phyloP scores from a whole-genome alignment of 2,888 invertebrate species.

The Tortricodes alternella region DNA sequence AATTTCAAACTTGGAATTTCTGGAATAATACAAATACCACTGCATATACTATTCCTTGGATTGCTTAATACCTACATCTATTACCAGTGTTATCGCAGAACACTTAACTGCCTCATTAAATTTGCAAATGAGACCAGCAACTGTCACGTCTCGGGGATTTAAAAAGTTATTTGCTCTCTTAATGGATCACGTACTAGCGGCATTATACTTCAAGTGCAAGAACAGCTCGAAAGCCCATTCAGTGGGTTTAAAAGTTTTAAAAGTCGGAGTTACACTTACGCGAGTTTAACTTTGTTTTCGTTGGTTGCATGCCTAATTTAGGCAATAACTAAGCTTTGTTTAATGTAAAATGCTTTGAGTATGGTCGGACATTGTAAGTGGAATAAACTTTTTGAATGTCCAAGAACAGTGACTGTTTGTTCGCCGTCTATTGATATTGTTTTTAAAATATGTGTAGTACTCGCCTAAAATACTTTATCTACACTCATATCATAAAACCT shows the following conservation, averaged over 20 bases:
- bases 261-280: constrained; percentile 30
- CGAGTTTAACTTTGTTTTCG: constrained; percentile 32
- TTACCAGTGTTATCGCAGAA: constrained; percentile 6
- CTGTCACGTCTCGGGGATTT: constrained; percentile 34
- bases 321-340: constrained; percentile 9
- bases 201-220: constrained; percentile 32
- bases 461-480: too few species aligned
- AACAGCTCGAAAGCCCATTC: constrained; percentile 29
- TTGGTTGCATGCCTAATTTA: constrained; percentile 33
- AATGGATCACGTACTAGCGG: constrained; percentile 37
- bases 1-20: too few species aligned
- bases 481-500: too few species aligned
- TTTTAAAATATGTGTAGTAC: too few species aligned
- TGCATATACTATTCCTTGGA: too few species aligned
- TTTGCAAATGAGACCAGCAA: constrained; percentile 33
- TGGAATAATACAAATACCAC: too few species aligned
- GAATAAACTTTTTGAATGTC: too few species aligned
- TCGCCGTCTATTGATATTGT: too few species aligned
- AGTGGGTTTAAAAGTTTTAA: constrained; percentile 36
- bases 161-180: constrained; percentile 35
- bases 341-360: neutral
- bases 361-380: neutral
- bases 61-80: too few species aligned
- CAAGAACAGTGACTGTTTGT: too few species aligned
- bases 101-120: constrained; percentile 32